Conservation (phyloP, 2,113 vertebrate species). For the Heterocephalus glaber region DNA sequence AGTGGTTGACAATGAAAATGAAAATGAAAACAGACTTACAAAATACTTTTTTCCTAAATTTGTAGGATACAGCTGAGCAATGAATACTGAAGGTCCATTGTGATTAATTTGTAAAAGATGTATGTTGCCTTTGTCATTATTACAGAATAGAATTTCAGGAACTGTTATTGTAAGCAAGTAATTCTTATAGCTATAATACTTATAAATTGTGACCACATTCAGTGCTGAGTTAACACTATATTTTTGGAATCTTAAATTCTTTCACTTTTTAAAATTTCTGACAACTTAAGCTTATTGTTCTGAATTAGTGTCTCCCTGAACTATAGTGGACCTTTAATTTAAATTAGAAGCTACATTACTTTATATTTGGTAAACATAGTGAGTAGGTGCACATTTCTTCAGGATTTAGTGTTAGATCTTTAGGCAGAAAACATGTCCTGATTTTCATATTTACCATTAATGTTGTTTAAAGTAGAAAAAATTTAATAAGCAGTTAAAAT, state of each 20-base stretch:
- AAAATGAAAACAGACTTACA: conserved; percentile 80
- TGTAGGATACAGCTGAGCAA: conserved; percentile 69
- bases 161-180: neutral
- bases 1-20: conserved; percentile 74
- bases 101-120: neutral
- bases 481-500: conserved; percentile 81
- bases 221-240: conserved; percentile 38
- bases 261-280: conserved; percentile 65
- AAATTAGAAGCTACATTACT: conserved; percentile 59
- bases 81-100: conserved; percentile 38
- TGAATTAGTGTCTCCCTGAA: conserved; percentile 46
- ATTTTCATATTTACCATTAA: conserved; percentile 81
- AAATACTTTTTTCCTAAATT: conserved; percentile 72
- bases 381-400: conserved; percentile 18
- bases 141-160: neutral
- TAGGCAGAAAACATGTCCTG: conserved; percentile 70
- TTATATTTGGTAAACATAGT: conserved; percentile 60
- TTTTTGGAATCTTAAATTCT: conserved; percentile 68
- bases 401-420: neutral
- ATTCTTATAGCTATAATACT: neutral
- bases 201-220: conserved; percentile 11
- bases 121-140: conserved; percentile 54
- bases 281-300: conserved; percentile 55
- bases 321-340: conserved; percentile 56
- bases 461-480: conserved; percentile 80